Base-by-base conservation (phyloP, 2,797 vertebrate species). In the Eurystomus glaucurus region DNA sequence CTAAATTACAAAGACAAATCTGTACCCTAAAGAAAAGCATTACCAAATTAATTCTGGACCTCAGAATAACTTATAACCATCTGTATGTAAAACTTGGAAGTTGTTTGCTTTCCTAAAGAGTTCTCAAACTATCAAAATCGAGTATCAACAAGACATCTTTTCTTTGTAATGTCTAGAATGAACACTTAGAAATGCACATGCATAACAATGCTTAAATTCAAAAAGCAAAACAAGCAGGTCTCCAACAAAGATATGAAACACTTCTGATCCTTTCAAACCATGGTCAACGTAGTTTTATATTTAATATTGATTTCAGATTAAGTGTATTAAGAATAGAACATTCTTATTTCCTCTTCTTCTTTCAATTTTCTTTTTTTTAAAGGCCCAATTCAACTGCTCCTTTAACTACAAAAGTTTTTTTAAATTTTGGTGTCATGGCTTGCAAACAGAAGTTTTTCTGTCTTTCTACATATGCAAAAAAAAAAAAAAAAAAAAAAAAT, bases 111-210 rank as follows among this genome's bases (percentile, higher is more conserved):
- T 93, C n/a, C 85, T 85, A 71, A 83, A 76, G 54, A 15, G 15
- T 75, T 79, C 43, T 76, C 29, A 70, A 41, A 52, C 23, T 76
- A 88, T 31, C 45, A 26, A 65, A 96, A 94, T 26, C 37, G 50
- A 46, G 0, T 54, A 64, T 17, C 43, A 85, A 21, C 3, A 62
- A 8, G 35, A 62, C 35, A 88, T 39, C 31, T 54, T 90, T 77
- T 78, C 76, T 75, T 50, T 86, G 18, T 57, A 71, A 55, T 65
- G 75, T 76, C 76, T 85, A 96, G 48, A 93, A 93, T 48, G 46
- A 97, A 98, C 94, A 98, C 83, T 98, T 98, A 98, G 94, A 98
- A 98, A 98, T 98, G 93, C 98, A 98, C 96, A 98, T 76, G 80
- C 85, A 94, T 89, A 96, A 74, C 66, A 92, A 90, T 25, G 78